These are phyloP conservation scores for Heterotis niloticus DNA, from an alignment of 2,113 vertebrate genomes.

Conservation along the genomic window DNA sequence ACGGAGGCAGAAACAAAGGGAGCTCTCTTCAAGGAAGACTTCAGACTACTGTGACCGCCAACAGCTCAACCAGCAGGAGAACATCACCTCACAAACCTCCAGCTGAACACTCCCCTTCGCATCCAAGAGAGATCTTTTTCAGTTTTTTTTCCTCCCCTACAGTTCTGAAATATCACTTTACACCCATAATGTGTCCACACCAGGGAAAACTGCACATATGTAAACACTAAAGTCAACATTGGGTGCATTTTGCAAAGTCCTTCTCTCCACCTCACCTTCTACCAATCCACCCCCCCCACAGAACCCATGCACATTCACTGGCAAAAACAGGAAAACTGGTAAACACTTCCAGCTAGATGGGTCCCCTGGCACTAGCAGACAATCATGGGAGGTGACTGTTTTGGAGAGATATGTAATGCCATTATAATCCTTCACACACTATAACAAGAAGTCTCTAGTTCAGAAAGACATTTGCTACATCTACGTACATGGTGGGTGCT, in stretches of 20 bases:
- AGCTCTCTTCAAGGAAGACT: background rate
- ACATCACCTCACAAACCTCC: background rate
- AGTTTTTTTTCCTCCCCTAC: background rate
- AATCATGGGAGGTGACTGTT: slow-evolving; percentile 55
- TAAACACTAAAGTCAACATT: slow-evolving; percentile 32
- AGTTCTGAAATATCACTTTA: slow-evolving; percentile 33
- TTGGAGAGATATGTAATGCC: slow-evolving; percentile 35
- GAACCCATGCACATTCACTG: slow-evolving; percentile 49
- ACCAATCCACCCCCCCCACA: background rate
- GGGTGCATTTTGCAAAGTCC: slow-evolving; percentile 27
- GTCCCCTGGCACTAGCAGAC: slow-evolving; percentile 65
- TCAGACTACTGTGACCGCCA: background rate
- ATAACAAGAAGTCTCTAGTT: background rate
- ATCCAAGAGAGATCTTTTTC: background rate
- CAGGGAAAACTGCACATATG: slow-evolving; percentile 27
- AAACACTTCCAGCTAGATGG: slow-evolving; percentile 77
- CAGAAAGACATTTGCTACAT: slow-evolving; percentile 26
- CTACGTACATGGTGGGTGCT: slow-evolving; percentile 12
- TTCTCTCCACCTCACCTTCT: background rate
- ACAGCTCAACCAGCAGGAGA: background rate
- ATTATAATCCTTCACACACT: slow-evolving; percentile 36
- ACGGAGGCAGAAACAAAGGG: background rate
- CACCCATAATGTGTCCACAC: slow-evolving; percentile 34
- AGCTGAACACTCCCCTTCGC: background rate
- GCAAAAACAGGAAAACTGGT: slow-evolving; percentile 71